These are phyloP conservation scores for Chrysotoxum bicinctum DNA, from an alignment of 2,888 invertebrate species.

Conservation along the genomic window DNA sequence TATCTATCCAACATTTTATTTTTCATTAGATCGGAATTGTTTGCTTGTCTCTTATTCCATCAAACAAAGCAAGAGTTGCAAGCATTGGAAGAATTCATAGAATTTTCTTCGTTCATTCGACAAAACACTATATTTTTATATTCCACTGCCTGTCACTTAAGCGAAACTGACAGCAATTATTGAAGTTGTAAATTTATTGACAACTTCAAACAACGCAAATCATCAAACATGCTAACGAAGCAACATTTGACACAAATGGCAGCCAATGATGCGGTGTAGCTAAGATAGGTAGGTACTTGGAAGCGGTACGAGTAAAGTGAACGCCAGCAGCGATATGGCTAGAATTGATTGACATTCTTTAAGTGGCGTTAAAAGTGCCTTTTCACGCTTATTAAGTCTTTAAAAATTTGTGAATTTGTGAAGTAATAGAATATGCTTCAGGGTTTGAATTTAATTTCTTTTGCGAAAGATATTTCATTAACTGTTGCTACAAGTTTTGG, in stretches of 20 bases:
- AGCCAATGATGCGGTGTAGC: not conserved
- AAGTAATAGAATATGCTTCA: not conserved
- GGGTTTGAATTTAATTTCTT: not conserved
- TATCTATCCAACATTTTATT: not conserved
- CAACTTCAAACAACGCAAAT: conserved; percentile 28
- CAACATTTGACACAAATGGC: conserved; percentile 7
- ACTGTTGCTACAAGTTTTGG: conserved; percentile 11
- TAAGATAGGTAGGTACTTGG: not conserved
- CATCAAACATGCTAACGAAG: not conserved
- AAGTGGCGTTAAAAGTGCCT: conserved; percentile 58
- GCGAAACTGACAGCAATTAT: conserved; percentile 13
- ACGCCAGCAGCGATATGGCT: conserved; percentile 28
- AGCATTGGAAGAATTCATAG: not conserved
- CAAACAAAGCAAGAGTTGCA: not conserved
- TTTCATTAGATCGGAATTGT: conserved; percentile 22
- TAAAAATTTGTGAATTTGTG: conserved; percentile 17
- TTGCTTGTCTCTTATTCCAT: not conserved
- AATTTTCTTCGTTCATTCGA: not conserved
- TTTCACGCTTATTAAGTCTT: conserved; percentile 47
- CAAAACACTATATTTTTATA: not conserved
- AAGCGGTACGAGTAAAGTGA: not conserved
- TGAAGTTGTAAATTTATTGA: conserved; percentile 32
- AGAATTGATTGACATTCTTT: conserved; percentile 60
- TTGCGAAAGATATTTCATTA: not conserved
- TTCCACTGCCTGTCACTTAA: not conserved